Percentiles rank a stretch among this genome's conserved stretches.
phyloP scores from a whole-genome alignment of 2,113 vertebrate species.

The Dascyllus trimaculatus region DNA sequence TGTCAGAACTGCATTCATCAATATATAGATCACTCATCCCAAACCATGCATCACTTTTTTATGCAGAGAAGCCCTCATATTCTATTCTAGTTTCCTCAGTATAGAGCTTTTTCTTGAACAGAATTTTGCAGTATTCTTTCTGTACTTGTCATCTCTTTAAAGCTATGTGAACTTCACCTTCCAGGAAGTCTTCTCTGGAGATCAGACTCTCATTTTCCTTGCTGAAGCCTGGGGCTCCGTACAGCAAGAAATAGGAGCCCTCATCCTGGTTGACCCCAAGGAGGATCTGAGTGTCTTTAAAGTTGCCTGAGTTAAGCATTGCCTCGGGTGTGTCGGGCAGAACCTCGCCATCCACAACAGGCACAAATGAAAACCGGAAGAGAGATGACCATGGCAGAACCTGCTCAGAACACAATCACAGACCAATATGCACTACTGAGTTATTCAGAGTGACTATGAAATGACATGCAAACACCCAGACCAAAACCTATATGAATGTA shows the following conservation, averaged over 20 bases:
- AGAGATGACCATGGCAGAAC: slow-evolving; percentile 80
- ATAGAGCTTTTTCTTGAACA: neutral
- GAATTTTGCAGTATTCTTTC: neutral
- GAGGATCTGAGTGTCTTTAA: slow-evolving; percentile 88
- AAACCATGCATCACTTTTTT: too few species aligned
- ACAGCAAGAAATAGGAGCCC: slow-evolving; percentile 92
- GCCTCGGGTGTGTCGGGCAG: slow-evolving; percentile 89
- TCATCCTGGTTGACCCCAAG: slow-evolving; percentile 94
- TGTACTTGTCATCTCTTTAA: neutral
- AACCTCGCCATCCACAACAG: slow-evolving; percentile 90
- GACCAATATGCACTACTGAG: neutral
- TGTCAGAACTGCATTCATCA: too few species aligned
- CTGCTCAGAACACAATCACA: slow-evolving; percentile 43
- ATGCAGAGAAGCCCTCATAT: too few species aligned
- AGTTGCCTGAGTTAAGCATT: slow-evolving; percentile 87
- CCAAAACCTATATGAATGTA: too few species aligned
- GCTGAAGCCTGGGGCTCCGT: slow-evolving; percentile 94
- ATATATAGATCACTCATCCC: too few species aligned
- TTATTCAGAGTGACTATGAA: neutral
- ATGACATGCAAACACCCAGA: neutral
- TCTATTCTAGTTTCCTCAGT: too few species aligned
- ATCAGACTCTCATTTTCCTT: slow-evolving; percentile 95
- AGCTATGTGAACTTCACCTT: slow-evolving; percentile 73
- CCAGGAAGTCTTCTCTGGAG: slow-evolving; percentile 90
- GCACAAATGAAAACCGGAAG: slow-evolving; percentile 94